Evolutionary conservation across 1,140 invertebrate species (phyloP), one percentile per base, ranked within the genome.

Genomic region (Paraescarpia echinospica): DNA sequence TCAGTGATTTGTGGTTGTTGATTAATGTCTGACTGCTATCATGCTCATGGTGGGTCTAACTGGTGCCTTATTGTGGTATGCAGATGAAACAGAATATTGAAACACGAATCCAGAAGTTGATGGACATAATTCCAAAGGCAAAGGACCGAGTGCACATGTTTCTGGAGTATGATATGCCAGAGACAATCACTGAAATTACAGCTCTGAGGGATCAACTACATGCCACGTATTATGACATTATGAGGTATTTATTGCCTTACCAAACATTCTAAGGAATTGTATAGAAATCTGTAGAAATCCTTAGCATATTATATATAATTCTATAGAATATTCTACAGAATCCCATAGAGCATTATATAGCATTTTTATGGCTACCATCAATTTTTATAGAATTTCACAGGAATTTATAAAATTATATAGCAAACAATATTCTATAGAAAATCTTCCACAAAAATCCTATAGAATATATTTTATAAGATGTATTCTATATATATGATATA

Each of bases 11-110:
- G 41, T 41, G 41, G 59, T 77, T 77, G 59, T 77, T 18, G 59
- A 77, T 77, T 77, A 27, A 27, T 77, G 27, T 77, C 27, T 77
- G 22, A 12, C 12, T 41, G 41, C 12, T 41, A 77, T 77, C 22
- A 22, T 77, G 22, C 22, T 77, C 9, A 51, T 51, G 8, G 18
- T 51, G 48, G n/a, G 48, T 51, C 48, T 51, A 51, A 51, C 48
- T 31, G 2, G 59, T 18, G 59, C 59, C 22, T 77, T 27, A 77
- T 31, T 77, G 22, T 77, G 59, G 27, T 77, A 18, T 77, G 59
- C 59, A 77, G 59, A 77, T 77, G 59, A 31, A 77, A 77, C 59
- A 77, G 59, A 77, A 77, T 77, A 77, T 77, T 77, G 59, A 77
- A 77, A 77, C 59, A 18, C 59, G 59, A 77, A 77, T 77, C 9